These are phyloP conservation scores for Saccopteryx bilineata DNA, from an alignment of 2,113 vertebrate genomes.

Conservation along the genomic window DNA sequence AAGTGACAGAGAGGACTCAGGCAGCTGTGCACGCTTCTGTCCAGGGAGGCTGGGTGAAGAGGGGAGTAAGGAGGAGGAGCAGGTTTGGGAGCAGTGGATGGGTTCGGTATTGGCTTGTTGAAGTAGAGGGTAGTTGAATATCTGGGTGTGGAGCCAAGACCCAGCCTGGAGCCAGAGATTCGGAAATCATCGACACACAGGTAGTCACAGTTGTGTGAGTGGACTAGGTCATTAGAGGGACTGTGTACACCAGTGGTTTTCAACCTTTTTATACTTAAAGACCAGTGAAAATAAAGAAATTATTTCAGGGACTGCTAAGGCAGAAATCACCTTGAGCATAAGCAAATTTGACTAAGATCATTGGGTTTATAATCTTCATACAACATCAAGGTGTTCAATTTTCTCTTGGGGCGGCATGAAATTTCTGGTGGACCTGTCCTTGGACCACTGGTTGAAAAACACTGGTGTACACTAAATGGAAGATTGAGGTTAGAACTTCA, in stretches of 20 bases:
- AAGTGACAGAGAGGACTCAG: background rate
- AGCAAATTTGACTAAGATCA: no score
- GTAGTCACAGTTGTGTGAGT: background rate
- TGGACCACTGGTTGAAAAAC: no score
- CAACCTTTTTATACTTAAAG: no score
- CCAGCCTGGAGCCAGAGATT: background rate
- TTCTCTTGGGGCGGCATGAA: no score
- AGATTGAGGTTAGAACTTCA: background rate
- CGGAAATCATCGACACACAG: background rate
- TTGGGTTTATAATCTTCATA: no score
- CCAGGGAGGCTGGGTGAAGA: background rate
- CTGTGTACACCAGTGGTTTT: background rate
- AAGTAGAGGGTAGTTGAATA: background rate
- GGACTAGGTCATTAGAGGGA: background rate
- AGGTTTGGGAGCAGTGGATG: background rate
- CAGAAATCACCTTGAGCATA: no score
- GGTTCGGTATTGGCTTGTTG: background rate
- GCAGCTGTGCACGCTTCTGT: background rate
- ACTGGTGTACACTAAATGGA: accelerated
- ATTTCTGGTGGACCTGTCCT: no score
- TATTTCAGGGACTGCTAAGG: no score
- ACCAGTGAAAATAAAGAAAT: no score
- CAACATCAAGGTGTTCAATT: no score
- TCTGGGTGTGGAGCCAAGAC: background rate
- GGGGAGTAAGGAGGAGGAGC: background rate